Evolutionary conservation across 37 sponge, comb jelly and placozoan species (phyloP), one percentile per base, ranked within the genome.

Genomic region (Ianthella basta): DNA sequence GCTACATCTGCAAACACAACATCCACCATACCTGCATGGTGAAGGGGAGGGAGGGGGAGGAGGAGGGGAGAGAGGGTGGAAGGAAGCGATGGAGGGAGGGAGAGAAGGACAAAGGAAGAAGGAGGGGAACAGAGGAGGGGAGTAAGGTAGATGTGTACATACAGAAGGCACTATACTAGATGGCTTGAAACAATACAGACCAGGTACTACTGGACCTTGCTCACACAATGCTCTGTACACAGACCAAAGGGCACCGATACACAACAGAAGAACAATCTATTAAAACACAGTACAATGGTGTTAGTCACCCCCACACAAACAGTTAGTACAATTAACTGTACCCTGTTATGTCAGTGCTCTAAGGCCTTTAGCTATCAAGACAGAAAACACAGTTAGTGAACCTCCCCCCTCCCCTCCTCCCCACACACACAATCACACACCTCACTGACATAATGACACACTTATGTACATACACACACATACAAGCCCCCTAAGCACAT

Each of bases 1-100:
- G 99, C 99, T 60, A 98, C 99, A 86, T 98, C 99, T 73, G 97
- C 97, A 88, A 98, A 98, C 74, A 98, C 72, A 15, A 91, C 94
- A 87, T 98, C 99, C 44, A 98, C 99, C 99, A 98, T 98, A 0
- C 92, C 95, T 95, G 53, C n/a, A 73, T 53, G 18, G 40, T 23
- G 65, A 3, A 10, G 63, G 24, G n/a, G 23, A 50, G 10, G 60
- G 23, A 59, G 4, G 0, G 60, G 23, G 60, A 80, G 27, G 4
- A 56, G 63, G 14, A 59, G 34, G 63, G 21, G 23, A 35, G 23
- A 36, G 21, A 72, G 38, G 23, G 12, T 4, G 4, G 21, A n/a
- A 36, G 74, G 5, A 63, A 63, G 27, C 65, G 3, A 29, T 63
- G 8, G 8, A 10, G 2, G 65, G 5, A 63, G 2, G 24, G 8